Percentiles rank a stretch among this genome's conserved stretches.
These are phyloP conservation scores for Elgaria multicarinata DNA, from an alignment of 2,113 vertebrate species.

Conservation along the genomic window DNA sequence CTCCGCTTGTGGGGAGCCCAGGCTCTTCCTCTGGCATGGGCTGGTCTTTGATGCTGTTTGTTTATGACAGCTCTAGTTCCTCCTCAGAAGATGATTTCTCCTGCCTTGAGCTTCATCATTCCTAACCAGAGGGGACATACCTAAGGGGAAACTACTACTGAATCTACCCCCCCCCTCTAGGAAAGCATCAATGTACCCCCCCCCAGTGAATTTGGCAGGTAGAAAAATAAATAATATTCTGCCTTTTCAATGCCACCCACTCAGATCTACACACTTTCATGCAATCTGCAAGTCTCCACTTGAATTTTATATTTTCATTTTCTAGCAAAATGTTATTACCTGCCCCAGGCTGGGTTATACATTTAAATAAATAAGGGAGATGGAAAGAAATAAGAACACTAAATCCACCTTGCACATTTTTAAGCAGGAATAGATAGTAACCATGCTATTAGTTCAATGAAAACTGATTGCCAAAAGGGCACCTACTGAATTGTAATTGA, in stretches of 20 bases:
- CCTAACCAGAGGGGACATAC: background rate
- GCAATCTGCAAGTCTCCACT: background rate
- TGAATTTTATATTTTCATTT: slow-evolving; percentile 31
- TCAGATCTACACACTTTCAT: slow-evolving; percentile 8
- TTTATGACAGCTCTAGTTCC: too few relatives aligned
- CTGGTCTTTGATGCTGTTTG: too few relatives aligned
- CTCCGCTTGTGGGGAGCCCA: too few relatives aligned
- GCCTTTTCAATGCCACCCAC: too few relatives aligned
- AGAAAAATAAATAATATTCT: background rate
- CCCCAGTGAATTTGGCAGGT: background rate
- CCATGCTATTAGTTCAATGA: slow-evolving; percentile 9
- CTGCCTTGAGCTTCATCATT: background rate
- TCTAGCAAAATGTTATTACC: slow-evolving; percentile 27
- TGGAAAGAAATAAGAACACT: slow-evolving; percentile 10
- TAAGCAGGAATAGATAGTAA: slow-evolving; percentile 21
- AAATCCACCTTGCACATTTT: slow-evolving; percentile 22
- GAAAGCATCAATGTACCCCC: too few relatives aligned
- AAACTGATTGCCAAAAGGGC: slow-evolving; percentile 22
- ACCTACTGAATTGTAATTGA: slow-evolving; percentile 43
- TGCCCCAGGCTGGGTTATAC: slow-evolving; percentile 8
- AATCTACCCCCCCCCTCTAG: background rate
- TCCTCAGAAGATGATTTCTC: too few relatives aligned
- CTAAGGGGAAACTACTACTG: too few relatives aligned
- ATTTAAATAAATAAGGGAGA: slow-evolving; percentile 9
- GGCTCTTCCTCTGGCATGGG: too few relatives aligned